Evolutionary conservation across 1,140 invertebrate species (phyloP), one percentile per base, ranked within the genome.

Genomic region (Drosophila setifemur): DNA sequence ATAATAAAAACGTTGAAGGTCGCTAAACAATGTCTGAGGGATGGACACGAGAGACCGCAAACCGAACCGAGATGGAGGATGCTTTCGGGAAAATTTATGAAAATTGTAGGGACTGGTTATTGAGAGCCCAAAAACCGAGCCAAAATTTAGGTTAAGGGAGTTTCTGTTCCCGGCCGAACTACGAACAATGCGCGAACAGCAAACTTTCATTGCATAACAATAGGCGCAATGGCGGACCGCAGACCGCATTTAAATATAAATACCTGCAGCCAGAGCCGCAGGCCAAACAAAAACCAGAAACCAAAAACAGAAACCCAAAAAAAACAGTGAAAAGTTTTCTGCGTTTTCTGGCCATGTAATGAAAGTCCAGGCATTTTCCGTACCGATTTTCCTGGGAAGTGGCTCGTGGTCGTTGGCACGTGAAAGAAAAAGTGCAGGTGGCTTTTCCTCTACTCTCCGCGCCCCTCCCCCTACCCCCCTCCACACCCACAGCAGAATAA

Each of bases 201-300:
- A 69, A 79, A 83, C 53, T 79, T 83, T 79, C 81, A 85, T 83
- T 83, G 79, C 79, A 83, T 83, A 83, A 83, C 79, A 83, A 83
- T 86, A 83, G 79, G 79, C 81, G 79, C 79, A 79, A 67, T 79
- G 81, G 79, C 73, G 61, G 58, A 67, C 78, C 78, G 67, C 78
- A 85, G 68, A 57, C 74, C 73, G 79, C 79, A 83, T 85, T 83
- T 83, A 83, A 83, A 83, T 83, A 67, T 83, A 83, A 83, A 83
- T 83, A 79, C 81, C 79, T 83, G 81, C 79, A 73, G 57, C 73
- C 49, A 23, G 26, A 61, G 49, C 78, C 74, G 66, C 50, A 54
- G 58, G 53, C 50, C 25, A 61, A 61, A 60, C 37, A 29, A 43
- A 25, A 58, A 43, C 6, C 21, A 43, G 12, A n/a, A 44, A 5